A percentile compares a stretch with the other conserved stretches of the same genome.
These are phyloP conservation scores for Brotula barbata DNA, from an alignment of 2,797 vertebrate genomes.

Conservation along the genomic window DNA sequence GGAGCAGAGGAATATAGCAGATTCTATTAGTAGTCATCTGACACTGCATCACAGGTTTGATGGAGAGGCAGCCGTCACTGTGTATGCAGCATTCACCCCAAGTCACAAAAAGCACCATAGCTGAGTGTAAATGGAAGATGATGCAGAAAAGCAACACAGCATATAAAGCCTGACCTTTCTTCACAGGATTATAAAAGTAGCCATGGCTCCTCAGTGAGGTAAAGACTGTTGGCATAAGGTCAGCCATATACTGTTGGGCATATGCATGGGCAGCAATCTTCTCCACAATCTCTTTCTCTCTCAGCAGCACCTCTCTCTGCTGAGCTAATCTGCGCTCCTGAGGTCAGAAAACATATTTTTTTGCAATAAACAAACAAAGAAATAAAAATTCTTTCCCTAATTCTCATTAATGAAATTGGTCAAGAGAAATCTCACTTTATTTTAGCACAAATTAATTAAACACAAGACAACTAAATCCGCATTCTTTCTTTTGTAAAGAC, in stretches of 20 bases:
- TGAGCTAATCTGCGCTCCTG: slow-evolving; percentile 85
- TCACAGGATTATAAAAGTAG: slow-evolving; percentile 88
- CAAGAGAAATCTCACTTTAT: too few species aligned
- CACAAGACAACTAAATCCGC: too few species aligned
- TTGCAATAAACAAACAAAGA: too few species aligned
- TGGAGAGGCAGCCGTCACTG: not conserved
- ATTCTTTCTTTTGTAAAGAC: too few species aligned
- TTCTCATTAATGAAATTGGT: too few species aligned
- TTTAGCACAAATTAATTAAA: too few species aligned
- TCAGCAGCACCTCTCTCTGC: slow-evolving; percentile 78
- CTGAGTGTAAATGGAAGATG: not conserved
- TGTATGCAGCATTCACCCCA: not conserved
- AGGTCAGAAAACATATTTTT: slow-evolving; percentile 1
- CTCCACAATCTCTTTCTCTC: slow-evolving; percentile 81
- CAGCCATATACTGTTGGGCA: slow-evolving; percentile 82
- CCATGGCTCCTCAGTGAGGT: slow-evolving; percentile 82
- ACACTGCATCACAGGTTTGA: not conserved
- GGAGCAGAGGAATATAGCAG: not conserved
- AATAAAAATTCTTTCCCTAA: too few species aligned
- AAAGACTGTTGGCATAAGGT: slow-evolving; percentile 85
- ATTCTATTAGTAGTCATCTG: too few species aligned
- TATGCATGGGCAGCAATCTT: slow-evolving; percentile 88
- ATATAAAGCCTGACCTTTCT: slow-evolving; percentile 81
- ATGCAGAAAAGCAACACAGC: not conserved
- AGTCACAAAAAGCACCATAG: slow-evolving; percentile 11